phyloP scores from a whole-genome alignment of 37 sponge, comb jelly and placozoan genomes.

The Spongilla lacustris region DNA sequence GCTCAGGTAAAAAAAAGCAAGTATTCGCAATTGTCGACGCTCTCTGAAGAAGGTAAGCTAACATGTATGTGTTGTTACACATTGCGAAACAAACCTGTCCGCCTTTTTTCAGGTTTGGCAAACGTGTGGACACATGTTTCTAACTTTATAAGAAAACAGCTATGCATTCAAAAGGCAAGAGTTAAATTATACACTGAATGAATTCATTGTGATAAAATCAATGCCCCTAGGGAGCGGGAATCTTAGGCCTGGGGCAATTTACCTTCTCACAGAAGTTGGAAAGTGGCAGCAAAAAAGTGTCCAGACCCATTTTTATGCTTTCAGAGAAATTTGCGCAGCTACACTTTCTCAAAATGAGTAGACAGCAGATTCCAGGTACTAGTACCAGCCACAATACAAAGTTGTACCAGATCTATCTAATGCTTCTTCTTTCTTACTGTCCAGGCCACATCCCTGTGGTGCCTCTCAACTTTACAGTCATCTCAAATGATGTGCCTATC shows the following conservation, averaged over 20 bases:
- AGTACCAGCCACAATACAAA: neutral
- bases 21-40: slow-evolving; percentile 37
- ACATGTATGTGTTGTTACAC: neutral
- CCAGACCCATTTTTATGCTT: slow-evolving; percentile 81
- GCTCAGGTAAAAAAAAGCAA: slow-evolving; percentile 50
- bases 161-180: slow-evolving; percentile 63
- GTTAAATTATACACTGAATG: neutral
- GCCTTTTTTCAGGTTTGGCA: slow-evolving; percentile 44
- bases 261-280: slow-evolving; percentile 74
- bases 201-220: neutral
- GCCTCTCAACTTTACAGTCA: slow-evolving; percentile 75
- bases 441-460: slow-evolving; percentile 85
- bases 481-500: slow-evolving; percentile 68
- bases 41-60: slow-evolving; percentile 67
- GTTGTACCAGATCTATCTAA: neutral
- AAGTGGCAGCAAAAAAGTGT: slow-evolving; percentile 73
- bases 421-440: neutral
- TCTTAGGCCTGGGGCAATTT: slow-evolving; percentile 82
- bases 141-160: slow-evolving; percentile 64
- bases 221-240: slow-evolving; percentile 82
- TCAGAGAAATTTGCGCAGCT: slow-evolving; percentile 87
- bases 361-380: slow-evolving; percentile 77
- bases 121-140: slow-evolving; percentile 70
- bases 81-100: neutral
- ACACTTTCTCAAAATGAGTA: slow-evolving; percentile 60